Base-by-base conservation (phyloP, 1,140 invertebrate genomes). In the Aphidius ervi region DNA sequence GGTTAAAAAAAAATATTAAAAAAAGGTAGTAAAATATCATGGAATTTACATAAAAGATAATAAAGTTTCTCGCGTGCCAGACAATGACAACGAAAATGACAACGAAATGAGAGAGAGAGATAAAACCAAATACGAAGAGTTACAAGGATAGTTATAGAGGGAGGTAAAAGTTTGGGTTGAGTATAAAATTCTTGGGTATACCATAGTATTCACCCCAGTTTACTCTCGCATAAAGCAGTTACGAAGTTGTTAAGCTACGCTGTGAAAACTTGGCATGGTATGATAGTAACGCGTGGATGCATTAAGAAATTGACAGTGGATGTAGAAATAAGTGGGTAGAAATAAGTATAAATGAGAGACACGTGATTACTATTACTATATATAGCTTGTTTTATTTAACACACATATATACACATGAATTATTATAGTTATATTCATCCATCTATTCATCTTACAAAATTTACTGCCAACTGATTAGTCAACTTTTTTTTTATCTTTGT, bases 211-310 rank as follows among this genome's bases (percentile, higher is more conserved):
- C 52, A 46, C 45, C 40, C 7, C 45, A 60, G 59, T 60, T 60
- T 60, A 67, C 62, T 67, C 63, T 31, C 4, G 23, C 23, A 56
- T 67, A 68, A 68, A 67, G 65, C 61, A 67, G 64, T 69, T 67
- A 65, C 57, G 41, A 64, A 65, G 62, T 67, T 65, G 62, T 67
- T 67, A 62, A 63, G 61, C 61, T 39, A 52, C 52, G 55, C 37
- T 42, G 55, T 49, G 57, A 56, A 58, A 65, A 64, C 62, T 67
- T 67, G 53, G 40, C 59, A 56, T 47, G 46, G 23, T 37, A 50
- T 45, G 58, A 59, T 59, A 37, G 49, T 49, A 58, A 47, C 56
- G 56, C 46, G 37, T 47, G 37, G 46, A 58, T 58, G 46, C 46
- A 48, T 58, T 49, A 58, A 47, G 52, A 40, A 60, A 59, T 59